Evolutionary conservation across 37 sponge, comb jelly and placozoan genomes (phyloP).

Genomic region (Geodia barretti): DNA sequence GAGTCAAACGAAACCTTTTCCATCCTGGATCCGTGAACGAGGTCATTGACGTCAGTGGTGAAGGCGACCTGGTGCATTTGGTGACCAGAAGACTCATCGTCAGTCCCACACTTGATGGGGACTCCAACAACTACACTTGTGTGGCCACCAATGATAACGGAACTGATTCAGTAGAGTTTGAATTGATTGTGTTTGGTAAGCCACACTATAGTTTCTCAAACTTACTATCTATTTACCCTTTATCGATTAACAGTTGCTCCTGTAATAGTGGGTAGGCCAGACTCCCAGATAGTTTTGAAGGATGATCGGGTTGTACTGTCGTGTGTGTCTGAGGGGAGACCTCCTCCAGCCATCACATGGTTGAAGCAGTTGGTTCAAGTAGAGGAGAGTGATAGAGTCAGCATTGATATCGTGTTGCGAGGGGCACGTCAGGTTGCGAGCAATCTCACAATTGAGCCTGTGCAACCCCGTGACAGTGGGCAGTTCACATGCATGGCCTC

Average conservation of each 20-base stretch:
- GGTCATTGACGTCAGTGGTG: not conserved
- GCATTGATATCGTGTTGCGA: not conserved
- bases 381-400: not conserved
- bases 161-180: conserved; percentile 9
- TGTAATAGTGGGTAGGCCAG: not conserved
- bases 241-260: conserved; percentile 16
- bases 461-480: conserved; percentile 24
- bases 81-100: not conserved
- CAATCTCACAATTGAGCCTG: conserved; percentile 7
- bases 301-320: not conserved
- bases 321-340: not conserved
- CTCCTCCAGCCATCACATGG: not conserved
- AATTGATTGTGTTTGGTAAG: conserved; percentile 40
- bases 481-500: conserved; percentile 57
- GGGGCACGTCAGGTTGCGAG: conserved; percentile 37
- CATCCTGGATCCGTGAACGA: not conserved
- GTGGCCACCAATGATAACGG: conserved; percentile 34
- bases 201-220: not conserved
- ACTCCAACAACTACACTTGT: conserved; percentile 61
- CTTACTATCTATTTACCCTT: no score
- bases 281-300: not conserved
- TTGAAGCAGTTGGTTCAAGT: not conserved
- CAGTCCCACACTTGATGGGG: conserved; percentile 22
- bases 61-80: not conserved
- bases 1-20: not conserved